Evolutionary conservation across 1,140 invertebrate species (phyloP), one percentile per base, ranked within the genome.

Genomic region (Leptoteleia sp.): DNA sequence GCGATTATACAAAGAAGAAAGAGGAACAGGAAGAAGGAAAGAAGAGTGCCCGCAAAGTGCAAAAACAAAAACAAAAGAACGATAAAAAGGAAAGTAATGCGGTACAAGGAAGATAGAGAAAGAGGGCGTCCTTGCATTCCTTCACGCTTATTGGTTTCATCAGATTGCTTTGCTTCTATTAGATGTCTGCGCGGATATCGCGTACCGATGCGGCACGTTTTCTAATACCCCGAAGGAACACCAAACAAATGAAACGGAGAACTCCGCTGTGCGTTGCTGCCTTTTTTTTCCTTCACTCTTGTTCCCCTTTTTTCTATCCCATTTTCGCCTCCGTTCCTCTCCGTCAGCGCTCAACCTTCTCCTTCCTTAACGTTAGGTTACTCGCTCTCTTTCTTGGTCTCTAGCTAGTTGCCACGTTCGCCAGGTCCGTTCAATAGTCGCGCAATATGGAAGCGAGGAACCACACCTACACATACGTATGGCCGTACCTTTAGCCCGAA

Each of bases 91-190:
- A 77, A 80, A 80, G 79, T 68, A 75, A 76, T 64, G 77, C 47
- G 52, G 57, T 64, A 57, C 52, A 67, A 70, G 67, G 59, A 45
- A 77, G 59, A 70, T 59, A 76, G 80, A 80, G 67, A 76, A 68
- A 77, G 72, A 81, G 71, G 43, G 70, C 68, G 68, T 79, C 77
- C 78, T 79, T 81, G 82, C 83, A 89, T 88, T 88, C 87, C 85
- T 83, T 88, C 87, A 87, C 86, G 86, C 83, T 87, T 85, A 87
- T 89, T 88, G 86, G 85, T 88, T 89, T 85, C 87, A 87, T 88
- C 85, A 85, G 85, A 88, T 87, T 85, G 83, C 84, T 83, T 85
- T 83, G 83, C 83, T 87, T 85, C 82, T 84, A 88, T 86, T 84
- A 85, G 82, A 80, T 82, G 80, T 84, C 83, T 78, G 79, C 64